A percentile compares a stretch with the other conserved stretches of the same genome.
phyloP scores from a whole-genome alignment of 2,888 invertebrate genomes.

The Meandrusa payeni region DNA sequence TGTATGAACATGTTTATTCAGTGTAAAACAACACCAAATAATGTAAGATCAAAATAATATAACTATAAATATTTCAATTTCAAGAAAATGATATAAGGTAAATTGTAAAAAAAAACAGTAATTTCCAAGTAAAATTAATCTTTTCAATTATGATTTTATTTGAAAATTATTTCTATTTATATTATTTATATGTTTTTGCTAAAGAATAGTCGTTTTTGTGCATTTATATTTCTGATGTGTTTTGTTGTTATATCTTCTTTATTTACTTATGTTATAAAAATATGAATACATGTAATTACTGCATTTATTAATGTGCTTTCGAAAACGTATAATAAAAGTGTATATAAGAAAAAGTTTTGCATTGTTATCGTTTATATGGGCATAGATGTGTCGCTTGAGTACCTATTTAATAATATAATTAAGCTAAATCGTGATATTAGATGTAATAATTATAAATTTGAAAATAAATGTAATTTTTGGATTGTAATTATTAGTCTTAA shows the following conservation, averaged over 20 bases:
- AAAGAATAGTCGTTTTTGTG: conserved; percentile 1
- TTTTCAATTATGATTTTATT: too few species aligned
- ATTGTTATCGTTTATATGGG: conserved; percentile 62
- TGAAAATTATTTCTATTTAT: conserved; percentile 10
- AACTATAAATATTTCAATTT: conserved; percentile 39
- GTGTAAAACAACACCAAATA: conserved; percentile 78
- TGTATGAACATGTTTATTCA: conserved; percentile 51
- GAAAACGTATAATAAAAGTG: conserved; percentile 36
- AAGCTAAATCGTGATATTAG: conserved; percentile 81
- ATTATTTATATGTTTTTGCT: conserved; percentile 3
- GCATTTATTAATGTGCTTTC: conserved; percentile 42
- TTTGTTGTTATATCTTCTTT: conserved; percentile 24
- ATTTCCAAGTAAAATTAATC: neutral
- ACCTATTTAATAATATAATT: conserved; percentile 64
- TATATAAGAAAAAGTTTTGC: conserved; percentile 54
- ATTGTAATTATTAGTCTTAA: conserved; percentile 79
- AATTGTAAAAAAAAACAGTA: neutral
- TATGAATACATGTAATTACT: conserved; percentile 16
- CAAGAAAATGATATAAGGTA: conserved; percentile 24
- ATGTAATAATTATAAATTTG: conserved; percentile 76
- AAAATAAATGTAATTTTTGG: conserved; percentile 78
- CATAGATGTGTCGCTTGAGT: conserved; percentile 68
- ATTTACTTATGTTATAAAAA: conserved; percentile 25
- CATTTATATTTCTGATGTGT: conserved; percentile 20
- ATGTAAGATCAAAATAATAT: conserved; percentile 58